Conservation (phyloP, 2,797 vertebrate species). For the Enteromius afrohamiltoni region DNA sequence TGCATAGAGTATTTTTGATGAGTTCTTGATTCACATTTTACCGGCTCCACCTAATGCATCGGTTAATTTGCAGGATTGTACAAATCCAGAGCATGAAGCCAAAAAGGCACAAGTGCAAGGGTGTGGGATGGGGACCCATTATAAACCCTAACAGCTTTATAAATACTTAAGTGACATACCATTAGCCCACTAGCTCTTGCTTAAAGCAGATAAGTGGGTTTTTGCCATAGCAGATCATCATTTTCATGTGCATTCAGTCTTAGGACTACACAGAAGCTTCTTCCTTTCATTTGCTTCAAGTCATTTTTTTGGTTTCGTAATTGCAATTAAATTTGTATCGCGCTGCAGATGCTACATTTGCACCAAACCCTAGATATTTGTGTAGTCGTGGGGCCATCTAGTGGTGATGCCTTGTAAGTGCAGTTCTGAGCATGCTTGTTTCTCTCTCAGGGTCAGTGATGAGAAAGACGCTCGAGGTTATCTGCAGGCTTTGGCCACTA, state of each 20-base stretch:
- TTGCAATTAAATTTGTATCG: too few species aligned
- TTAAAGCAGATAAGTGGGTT: neutral
- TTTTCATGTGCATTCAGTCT: neutral
- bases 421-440: neutral
- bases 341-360: neutral
- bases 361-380: neutral
- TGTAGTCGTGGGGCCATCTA: slow-evolving; percentile 5
- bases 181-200: neutral
- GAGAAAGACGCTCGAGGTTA: slow-evolving; percentile 98
- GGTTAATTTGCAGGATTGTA: neutral
- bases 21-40: neutral
- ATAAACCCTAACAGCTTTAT: neutral
- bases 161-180: neutral
- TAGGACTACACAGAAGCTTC: neutral
- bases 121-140: neutral
- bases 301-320: neutral
- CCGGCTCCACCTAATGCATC: neutral
- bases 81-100: neutral
- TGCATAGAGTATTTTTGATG: neutral
- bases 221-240: neutral
- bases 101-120: neutral
- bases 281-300: too few species aligned
- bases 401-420: neutral
- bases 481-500: slow-evolving; percentile 96
- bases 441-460: slow-evolving; percentile 90